Evolutionary conservation across 2,113 vertebrate genomes (phyloP), one percentile per base, ranked within the genome.

Genomic region (Pluvianellus socialis): DNA sequence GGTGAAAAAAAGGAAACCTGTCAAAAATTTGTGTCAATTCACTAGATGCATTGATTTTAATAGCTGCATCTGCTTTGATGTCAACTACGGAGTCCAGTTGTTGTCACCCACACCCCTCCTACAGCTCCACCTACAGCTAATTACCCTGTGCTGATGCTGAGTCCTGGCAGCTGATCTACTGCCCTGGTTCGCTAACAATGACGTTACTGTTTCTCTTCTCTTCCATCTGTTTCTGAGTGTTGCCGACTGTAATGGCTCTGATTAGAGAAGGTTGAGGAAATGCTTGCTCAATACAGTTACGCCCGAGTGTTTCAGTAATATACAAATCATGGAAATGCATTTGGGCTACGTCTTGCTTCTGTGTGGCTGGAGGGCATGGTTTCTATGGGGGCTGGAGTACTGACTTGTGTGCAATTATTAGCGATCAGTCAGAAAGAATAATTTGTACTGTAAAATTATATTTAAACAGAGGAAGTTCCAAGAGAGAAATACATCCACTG

Each of bases 101-200:
- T 33, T 55, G 71, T 90, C 47, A 79, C 62, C 59, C 10, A 20
- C 32, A 66, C 30, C 35, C 53, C 40, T 63, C 35, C 42, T 53
- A 38, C 33, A 53, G 50, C 61, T 83, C 27, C 55, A 87, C 82
- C 66, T 65, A 73, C 76, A 73, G 32, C 38, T 79, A 18, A 17
- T 53, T 52, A 49, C 18, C 4, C 16, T 11, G 40, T 2, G 7
- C 0, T 38, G 0, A 14, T 33, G 14, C 23, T 58, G 27, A 28
- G 27, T 72, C 13, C 59, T 74, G 67, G 27, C 63, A 87, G 45
- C 50, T 10, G 4, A 4, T 65, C 12, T 61, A 18, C 33, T 62
- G 9, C 12, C 6, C 28, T 55, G 18, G 14, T 68, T 62, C 44
- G 65, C 18, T 19, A 50, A 28, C 38, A 50, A 23, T 6, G 6